phyloP scores from a whole-genome alignment of 2,797 vertebrate genomes.

The Oophaga sylvatica region DNA sequence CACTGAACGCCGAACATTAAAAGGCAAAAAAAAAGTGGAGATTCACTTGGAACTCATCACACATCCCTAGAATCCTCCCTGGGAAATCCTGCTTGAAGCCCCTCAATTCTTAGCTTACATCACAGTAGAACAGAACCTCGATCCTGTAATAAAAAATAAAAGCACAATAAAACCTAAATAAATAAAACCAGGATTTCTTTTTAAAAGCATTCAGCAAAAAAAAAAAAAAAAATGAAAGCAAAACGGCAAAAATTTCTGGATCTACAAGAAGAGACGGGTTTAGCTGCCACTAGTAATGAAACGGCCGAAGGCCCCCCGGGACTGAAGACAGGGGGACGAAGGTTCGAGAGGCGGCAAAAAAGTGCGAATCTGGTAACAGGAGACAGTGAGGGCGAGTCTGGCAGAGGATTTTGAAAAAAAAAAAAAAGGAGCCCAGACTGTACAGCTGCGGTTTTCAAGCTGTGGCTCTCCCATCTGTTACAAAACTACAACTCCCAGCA shows the following conservation, averaged over 20 bases:
- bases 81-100: background rate
- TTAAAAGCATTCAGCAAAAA: constrained; percentile 35
- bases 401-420: no score
- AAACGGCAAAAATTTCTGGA: background rate
- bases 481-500: background rate
- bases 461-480: no score
- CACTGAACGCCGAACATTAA: background rate
- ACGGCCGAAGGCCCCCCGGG: constrained; percentile 1
- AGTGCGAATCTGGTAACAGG: background rate
- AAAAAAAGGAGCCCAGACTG: no score
- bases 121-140: background rate
- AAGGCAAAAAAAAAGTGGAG: background rate
- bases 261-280: background rate
- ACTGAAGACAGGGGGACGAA: background rate
- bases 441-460: no score
- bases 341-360: no score
- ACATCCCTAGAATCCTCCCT: no score
- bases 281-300: constrained; percentile 42
- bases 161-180: constrained; percentile 58
- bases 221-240: background rate
- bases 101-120: constrained; percentile 34
- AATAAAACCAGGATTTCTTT: constrained; percentile 38
- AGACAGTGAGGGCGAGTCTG: background rate
- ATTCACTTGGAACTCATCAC: background rate
- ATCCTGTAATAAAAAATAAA: constrained; percentile 20